Evolutionary conservation across 2,113 vertebrate species (phyloP), one percentile per base, ranked within the genome.

Genomic region (Turnix velox): DNA sequence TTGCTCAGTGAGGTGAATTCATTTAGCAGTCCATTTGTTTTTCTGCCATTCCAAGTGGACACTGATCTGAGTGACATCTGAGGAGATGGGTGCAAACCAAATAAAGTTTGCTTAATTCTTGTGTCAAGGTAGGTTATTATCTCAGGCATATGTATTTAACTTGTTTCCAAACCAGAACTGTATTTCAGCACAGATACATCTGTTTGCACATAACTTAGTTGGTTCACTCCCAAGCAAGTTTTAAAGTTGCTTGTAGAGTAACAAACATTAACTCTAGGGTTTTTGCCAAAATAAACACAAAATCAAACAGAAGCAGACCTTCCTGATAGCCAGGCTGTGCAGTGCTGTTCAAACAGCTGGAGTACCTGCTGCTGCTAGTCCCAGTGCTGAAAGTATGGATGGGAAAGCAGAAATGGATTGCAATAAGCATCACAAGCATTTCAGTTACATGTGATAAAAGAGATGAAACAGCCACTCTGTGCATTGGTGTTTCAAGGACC

Each of bases 181-280:
- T 87, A 69, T 51, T 85, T 25, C 84, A 76, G 63, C 45, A 37
- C 28, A 69, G 28, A 20, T 45, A 37, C 28, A 13, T 79, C 10
- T 85, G 45, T 71, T 74, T 74, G 73, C 76, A 67, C 45, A 62
- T 59, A 63, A 59, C 46, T 84, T 31, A 19, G 87, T 54, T 35
- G 43, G 25, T 58, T 71, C 46, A 46, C 59, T 95, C 75, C 63
- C 37, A 42, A 87, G 59, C 46, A 92, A 87, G 45, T 67, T 97
- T 97, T 94, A 86, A 96, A 94, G 84, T 74, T 87, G 65, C 79
- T 97, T 95, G n/a, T 88, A 71, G 80, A 95, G 92, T 88, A 95
- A 89, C 76, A 97, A 95, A 91, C 72, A 76, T 90, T 72, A 94
- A 48, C 42, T 92, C 28, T 31, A 80, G 23, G 66, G 39, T 8